Base-by-base conservation (phyloP, 2,888 invertebrate species). In the Embidobia sp. region DNA sequence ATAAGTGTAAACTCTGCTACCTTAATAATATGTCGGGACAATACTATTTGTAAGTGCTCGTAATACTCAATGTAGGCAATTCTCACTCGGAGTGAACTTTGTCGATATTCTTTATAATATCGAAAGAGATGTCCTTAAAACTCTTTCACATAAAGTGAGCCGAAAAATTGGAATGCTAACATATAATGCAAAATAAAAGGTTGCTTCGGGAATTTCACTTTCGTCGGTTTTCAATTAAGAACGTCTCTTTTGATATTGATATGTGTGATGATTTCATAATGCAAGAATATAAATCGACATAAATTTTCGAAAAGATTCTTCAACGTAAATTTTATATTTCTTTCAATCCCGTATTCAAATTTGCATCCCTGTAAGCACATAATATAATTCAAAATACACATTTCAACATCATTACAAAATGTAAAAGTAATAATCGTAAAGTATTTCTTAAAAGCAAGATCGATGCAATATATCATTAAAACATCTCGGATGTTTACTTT, bases 21-120 rank as follows among this genome's bases (percentile, higher is more conserved):
- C 48, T 61, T 35, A 61, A 46, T 31, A 46, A 55, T 35, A 40
- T 13, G 7, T 29, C 13, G 29, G 22, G 46, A 51, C 49, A 64
- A 64, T 64, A 51, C 42, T 64, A 51, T 61, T 51, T 40, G 29
- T 40, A 63, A 27, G 49, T 16, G 19, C 49, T 35, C 15, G n/a
- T 49, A 49, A 63, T 63, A 63, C 63, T 49, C 40, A 27, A 63
- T 29, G 10, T 49, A 44, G 31, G 53, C 37, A 37, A 33, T 31
- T n/a, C 6, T 16, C 26, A 22, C 8, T 37, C 6, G 16, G 48
- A 31, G 18, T 16, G n/a, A 33, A 49, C 16, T 61, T 13, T n/a
- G 10, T 40, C 18, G 7, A n/a, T 29, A 8, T 37, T 11, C 22
- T 22, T 51, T 29, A 8, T 16, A 37, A 22, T 26, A 53, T 37